phyloP scores from a whole-genome alignment of 1,140 invertebrate genomes.

The Pinna nobilis region DNA sequence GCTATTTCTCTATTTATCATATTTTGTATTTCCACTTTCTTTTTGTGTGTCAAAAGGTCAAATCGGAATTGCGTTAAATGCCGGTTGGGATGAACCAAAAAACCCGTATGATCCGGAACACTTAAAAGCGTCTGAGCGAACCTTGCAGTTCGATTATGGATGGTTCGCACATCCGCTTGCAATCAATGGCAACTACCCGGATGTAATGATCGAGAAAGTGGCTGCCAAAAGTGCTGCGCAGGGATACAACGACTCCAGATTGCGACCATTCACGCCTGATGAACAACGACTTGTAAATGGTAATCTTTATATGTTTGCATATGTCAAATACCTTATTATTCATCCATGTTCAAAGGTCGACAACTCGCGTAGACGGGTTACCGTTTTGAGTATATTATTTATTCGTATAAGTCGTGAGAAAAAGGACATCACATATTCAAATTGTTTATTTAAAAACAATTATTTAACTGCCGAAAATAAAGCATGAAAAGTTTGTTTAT shows the following conservation, averaged over 20 bases:
- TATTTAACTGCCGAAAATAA: no score
- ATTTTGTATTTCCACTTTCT: no score
- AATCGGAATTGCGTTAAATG: slow-evolving; percentile 46
- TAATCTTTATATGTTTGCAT: no score
- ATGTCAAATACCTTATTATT: no score
- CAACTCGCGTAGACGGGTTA: no score
- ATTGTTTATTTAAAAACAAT: no score
- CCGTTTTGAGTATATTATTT: background rate
- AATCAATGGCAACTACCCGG: slow-evolving; percentile 70
- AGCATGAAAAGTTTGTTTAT: no score
- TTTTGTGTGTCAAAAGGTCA: slow-evolving; percentile 35
- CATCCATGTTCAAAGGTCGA: no score
- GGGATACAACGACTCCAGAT: slow-evolving; percentile 39
- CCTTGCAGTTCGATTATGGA: slow-evolving; percentile 59
- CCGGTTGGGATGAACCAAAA: slow-evolving; percentile 47
- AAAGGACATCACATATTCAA: no score
- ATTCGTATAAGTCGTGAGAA: no score
- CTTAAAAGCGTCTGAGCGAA: slow-evolving; percentile 46
- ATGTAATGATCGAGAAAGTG: slow-evolving; percentile 56
- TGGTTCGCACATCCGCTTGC: slow-evolving; percentile 68
- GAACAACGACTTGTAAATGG: slow-evolving; percentile 42
- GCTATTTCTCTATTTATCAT: no score
- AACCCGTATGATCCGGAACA: slow-evolving; percentile 35
- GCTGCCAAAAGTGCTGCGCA: slow-evolving; percentile 42
- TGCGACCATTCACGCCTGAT: slow-evolving; percentile 47